phyloP scores from a whole-genome alignment of 2,797 vertebrate species.

The Anas capensis region DNA sequence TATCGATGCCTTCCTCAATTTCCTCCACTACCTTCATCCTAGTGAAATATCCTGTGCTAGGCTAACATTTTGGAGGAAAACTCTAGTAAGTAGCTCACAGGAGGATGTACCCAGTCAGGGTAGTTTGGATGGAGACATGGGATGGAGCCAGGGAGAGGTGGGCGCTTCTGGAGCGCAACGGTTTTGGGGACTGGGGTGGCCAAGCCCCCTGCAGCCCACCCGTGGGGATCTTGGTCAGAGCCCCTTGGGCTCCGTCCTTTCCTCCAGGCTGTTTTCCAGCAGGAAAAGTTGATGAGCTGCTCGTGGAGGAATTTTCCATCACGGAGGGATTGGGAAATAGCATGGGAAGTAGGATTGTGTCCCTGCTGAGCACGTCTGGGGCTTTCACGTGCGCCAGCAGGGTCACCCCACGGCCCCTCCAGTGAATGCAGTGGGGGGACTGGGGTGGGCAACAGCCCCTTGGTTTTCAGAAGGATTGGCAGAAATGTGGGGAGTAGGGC shows the following conservation, averaged over 20 bases:
- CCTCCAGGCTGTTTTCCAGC: background rate
- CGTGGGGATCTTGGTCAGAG: rapidly evolving
- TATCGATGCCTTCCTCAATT: background rate
- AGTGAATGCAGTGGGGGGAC: rapidly evolving
- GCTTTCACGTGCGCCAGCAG: rapidly evolving
- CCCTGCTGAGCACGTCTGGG: rapidly evolving
- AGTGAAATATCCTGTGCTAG: background rate
- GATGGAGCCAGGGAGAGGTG: rapidly evolving
- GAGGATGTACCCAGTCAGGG: rapidly evolving
- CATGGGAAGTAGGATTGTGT: rapidly evolving
- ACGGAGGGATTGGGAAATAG: background rate
- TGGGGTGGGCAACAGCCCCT: rapidly evolving
- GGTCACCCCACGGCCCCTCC: background rate
- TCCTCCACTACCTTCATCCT: background rate
- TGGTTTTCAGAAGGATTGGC: background rate
- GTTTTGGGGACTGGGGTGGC: rapidly evolving
- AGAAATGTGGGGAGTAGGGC: background rate
- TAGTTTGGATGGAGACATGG: rapidly evolving
- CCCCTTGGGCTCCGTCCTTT: background rate
- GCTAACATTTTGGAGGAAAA: background rate
- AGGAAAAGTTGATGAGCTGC: background rate
- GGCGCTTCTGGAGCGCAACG: background rate
- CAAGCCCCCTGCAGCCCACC: background rate
- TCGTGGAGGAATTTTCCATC: background rate
- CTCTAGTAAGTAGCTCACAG: background rate